A percentile compares a stretch with the other conserved stretches of the same genome.
Evolutionary conservation across 2,888 invertebrate species (phyloP).

Genomic region (Poecilus cupreus): DNA sequence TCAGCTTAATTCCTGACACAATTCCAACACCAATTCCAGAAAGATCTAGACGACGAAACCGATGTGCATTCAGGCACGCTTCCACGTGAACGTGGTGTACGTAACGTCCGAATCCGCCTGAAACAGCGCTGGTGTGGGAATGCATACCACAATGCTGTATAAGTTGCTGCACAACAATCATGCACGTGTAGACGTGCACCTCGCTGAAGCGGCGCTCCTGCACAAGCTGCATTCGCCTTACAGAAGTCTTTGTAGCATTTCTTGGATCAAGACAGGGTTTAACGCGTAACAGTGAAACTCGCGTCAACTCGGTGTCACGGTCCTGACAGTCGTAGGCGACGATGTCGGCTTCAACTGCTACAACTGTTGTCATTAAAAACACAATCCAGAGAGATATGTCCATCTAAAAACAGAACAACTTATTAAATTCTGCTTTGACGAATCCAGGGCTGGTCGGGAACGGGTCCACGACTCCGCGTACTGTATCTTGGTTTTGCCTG

Average conservation of each 20-base stretch:
- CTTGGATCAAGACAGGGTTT: constrained; percentile 6
- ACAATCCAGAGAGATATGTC: no score
- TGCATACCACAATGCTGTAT: constrained; percentile 28
- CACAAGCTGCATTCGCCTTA: no score
- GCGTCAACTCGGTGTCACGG: background rate
- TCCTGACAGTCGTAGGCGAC: background rate
- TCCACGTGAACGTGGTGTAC: background rate
- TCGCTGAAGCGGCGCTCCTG: background rate
- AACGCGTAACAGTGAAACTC: background rate
- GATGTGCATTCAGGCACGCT: background rate
- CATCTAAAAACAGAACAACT: no score
- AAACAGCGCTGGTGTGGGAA: constrained; percentile 1
- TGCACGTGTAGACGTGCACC: background rate
- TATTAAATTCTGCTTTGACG: no score
- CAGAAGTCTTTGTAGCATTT: background rate
- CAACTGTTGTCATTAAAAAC: no score
- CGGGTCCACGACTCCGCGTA: no score
- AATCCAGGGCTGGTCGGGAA: no score
- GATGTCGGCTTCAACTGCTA: no score
- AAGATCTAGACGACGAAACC: background rate
- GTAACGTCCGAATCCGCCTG: background rate
- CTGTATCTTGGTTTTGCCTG: no score
- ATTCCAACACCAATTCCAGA: background rate
- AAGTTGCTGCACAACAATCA: background rate
- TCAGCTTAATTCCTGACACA: background rate